Base-by-base conservation (phyloP, 2,888 invertebrate genomes). In the Odontothrips loti region DNA sequence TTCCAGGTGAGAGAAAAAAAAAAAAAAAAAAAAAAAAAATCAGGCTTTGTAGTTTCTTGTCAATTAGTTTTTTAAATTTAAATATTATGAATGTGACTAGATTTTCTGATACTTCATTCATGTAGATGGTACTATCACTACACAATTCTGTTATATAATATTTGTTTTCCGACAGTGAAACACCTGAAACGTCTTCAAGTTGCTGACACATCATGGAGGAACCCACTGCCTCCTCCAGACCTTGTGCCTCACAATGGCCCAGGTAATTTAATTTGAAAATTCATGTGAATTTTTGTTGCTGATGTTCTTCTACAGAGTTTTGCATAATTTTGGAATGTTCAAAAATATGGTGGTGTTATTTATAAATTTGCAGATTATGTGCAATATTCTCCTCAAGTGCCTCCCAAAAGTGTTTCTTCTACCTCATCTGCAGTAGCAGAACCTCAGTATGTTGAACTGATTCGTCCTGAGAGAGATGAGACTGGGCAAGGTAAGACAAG, bases 221-320 rank as follows among this genome's bases (percentile, higher is more conserved):
- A 27, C 27, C 68, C 68, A 75, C 27, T 75, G 12, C 68, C 68
- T 27, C 68, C 68, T 27, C 68, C 68, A 1, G 68, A 75, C 23
- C n/a, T 75, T 27, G 68, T 75, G 27, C 68, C 68, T 4, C 68
- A 75, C 27, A 75, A 75, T 23, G 68, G 68, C 23, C 68, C 68
- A 75, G 68, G 68, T 75, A 58, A 58, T 58, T 58, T 6, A 20
- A 6, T 43, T 43, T 43, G 34, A 6, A 43, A 43, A 43, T 43
- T 43, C 2, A 43, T 43, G 6, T 17, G 1, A n/a, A 8, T 12
- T 58, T 58, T 15, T n/a, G n/a, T n/a, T n/a, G n/a, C n/a, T n/a
- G n/a, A 43, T 2, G 34, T 43, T 43, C 34, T 43, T 43, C 6
- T 43, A 4, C 34, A 43, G 6, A 43, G 34, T 43, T 6, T n/a